Percentiles rank a stretch among this genome's conserved stretches.
Conservation (phyloP, 2,113 vertebrate genomes). For the Perognathus longimembris region DNA sequence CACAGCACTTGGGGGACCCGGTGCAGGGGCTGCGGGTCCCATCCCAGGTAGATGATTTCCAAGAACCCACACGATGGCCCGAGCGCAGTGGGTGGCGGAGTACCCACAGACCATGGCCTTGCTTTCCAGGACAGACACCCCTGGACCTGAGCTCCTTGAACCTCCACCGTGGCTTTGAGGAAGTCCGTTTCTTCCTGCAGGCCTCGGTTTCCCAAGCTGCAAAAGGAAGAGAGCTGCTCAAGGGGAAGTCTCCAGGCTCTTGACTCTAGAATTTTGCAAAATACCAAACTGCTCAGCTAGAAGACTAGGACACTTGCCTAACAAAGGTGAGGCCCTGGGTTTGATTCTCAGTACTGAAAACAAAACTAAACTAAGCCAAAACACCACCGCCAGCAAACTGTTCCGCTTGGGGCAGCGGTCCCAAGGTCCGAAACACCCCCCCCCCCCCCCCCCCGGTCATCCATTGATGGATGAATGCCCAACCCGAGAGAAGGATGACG, state of each 20-base stretch:
- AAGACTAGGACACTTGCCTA: too few relatives aligned
- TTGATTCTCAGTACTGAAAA: not conserved
- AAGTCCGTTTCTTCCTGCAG: not conserved
- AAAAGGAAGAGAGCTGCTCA: not conserved
- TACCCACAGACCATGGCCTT: not conserved
- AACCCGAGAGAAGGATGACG: not conserved
- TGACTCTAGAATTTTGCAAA: not conserved
- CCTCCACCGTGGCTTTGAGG: not conserved
- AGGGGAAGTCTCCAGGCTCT: fast-evolving
- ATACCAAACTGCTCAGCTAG: not conserved
- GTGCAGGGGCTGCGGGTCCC: not conserved
- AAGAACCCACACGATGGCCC: not conserved
- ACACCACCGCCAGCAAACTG: not conserved
- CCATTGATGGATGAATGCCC: too few relatives aligned
- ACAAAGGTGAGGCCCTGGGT: not conserved
- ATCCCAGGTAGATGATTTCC: not conserved
- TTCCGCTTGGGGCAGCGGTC: fast-evolving
- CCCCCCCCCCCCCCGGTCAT: not conserved
- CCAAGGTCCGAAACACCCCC: too few relatives aligned
- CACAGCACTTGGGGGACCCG: too few relatives aligned
- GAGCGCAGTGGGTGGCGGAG: not conserved
- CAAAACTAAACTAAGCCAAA: not conserved
- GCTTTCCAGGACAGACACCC: too few relatives aligned
- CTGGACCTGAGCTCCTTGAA: not conserved
- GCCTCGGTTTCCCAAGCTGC: not conserved